Evolutionary conservation across 2,113 vertebrate genomes (phyloP).

Genomic region (Columba janthina): DNA sequence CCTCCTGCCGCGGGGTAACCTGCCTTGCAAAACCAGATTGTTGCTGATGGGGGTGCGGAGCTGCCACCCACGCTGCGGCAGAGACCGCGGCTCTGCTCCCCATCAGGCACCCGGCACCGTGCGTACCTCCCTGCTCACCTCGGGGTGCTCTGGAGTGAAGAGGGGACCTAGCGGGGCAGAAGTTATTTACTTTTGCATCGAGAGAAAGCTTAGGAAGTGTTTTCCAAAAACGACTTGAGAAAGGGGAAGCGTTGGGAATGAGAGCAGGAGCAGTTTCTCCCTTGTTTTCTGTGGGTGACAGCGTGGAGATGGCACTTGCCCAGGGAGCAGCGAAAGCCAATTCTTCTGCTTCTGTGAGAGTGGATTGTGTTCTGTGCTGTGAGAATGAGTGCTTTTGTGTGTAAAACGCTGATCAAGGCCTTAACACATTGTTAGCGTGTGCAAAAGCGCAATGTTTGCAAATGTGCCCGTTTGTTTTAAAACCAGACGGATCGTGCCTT

Average conservation of each 20-base stretch:
- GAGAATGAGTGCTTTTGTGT: background rate
- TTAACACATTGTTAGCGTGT: background rate
- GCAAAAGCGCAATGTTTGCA: background rate
- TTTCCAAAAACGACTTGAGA: background rate
- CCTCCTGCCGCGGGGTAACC: background rate
- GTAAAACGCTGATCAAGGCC: background rate
- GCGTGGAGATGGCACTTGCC: background rate
- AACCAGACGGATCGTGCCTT: background rate
- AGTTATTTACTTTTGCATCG: background rate
- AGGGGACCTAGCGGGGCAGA: background rate
- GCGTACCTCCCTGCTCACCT: too few species aligned
- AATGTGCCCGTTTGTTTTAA: background rate
- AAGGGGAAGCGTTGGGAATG: background rate
- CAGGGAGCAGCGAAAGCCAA: background rate
- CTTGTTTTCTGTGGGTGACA: background rate
- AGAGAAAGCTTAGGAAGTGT: background rate
- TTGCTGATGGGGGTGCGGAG: background rate
- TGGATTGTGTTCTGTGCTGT: background rate
- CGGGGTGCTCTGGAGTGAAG: background rate
- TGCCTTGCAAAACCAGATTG: background rate
- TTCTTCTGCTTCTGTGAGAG: background rate
- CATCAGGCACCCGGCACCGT: too few species aligned
- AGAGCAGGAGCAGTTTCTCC: background rate
- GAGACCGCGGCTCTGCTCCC: fast-evolving
- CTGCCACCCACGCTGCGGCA: background rate